Evolutionary conservation across 23 tunicate species (phyloP).

Genomic region (Trididemnum clinides): DNA sequence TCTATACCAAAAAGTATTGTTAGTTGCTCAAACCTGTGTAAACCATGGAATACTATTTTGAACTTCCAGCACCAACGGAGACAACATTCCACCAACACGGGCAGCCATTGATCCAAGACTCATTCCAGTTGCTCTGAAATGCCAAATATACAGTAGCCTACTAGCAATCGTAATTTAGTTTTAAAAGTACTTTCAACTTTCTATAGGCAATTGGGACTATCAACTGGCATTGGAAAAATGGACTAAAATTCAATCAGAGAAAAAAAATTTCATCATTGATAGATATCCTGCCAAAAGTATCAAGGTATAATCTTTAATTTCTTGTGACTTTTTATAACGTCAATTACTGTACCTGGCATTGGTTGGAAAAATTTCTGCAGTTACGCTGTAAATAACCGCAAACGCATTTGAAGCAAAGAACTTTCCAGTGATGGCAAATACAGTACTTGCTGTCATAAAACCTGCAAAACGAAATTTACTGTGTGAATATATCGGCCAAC

Average conservation of each 20-base stretch:
- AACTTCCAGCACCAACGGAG: conserved; percentile 53
- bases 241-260: too few relatives aligned
- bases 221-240: too few relatives aligned
- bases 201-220: too few relatives aligned
- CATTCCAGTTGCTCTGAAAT: conserved; percentile 65
- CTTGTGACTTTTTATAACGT: too few relatives aligned
- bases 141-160: too few relatives aligned
- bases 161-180: too few relatives aligned
- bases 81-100: conserved; percentile 59
- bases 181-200: too few relatives aligned
- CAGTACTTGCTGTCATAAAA: conserved; percentile 25
- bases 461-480: conserved; percentile 4
- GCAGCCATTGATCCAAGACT: conserved; percentile 76
- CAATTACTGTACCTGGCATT: conserved; percentile 74
- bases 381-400: conserved; percentile 51
- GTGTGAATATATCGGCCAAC: too few relatives aligned
- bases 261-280: too few relatives aligned
- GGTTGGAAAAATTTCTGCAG: conserved; percentile 81
- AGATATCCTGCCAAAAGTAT: too few relatives aligned
- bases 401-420: conserved; percentile 69
- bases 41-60: conserved; percentile 62
- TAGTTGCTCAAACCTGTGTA: conserved; percentile 76
- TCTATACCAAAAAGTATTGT: too few relatives aligned
- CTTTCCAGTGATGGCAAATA: conserved; percentile 47
- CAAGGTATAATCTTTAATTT: too few relatives aligned